Evolutionary conservation across 2,797 vertebrate species (phyloP).

Genomic region (Crenichthys baileyi): DNA sequence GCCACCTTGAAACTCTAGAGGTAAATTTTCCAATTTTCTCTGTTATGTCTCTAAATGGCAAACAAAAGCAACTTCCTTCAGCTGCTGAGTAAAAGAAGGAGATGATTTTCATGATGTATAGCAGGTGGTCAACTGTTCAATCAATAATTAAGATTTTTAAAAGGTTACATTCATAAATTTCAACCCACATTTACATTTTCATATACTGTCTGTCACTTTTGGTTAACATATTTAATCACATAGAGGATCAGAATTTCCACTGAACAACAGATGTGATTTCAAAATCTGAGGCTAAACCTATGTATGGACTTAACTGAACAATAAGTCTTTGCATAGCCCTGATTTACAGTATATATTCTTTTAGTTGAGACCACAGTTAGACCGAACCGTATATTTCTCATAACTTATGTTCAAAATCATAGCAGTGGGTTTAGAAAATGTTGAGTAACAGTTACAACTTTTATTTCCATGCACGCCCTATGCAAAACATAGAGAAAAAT

Average conservation of each 20-base stretch:
- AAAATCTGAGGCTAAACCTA: too few species aligned
- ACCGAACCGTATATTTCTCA: too few species aligned
- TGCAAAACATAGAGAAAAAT: too few species aligned
- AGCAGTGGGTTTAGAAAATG: neutral
- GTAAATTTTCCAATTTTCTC: slow-evolving; percentile 22
- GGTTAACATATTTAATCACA: neutral
- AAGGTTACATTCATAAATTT: neutral
- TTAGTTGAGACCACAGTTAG: neutral
- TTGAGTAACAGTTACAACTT: neutral
- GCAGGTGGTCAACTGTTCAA: neutral
- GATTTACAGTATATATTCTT: neutral
- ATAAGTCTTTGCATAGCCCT: too few species aligned
- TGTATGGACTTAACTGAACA: too few species aligned
- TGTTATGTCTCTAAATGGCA: neutral
- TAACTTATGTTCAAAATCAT: neutral
- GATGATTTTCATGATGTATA: neutral
- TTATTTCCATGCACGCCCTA: too few species aligned
- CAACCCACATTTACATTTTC: neutral
- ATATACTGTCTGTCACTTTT: neutral
- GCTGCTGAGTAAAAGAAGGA: neutral
- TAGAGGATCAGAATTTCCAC: neutral
- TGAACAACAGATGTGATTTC: too few species aligned
- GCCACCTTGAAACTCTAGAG: slow-evolving; percentile 25
- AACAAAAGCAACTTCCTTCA: neutral
- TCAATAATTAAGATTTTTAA: neutral